Evolutionary conservation across 2,797 vertebrate species (phyloP).

Genomic region (Megalops cyprinoides): DNA sequence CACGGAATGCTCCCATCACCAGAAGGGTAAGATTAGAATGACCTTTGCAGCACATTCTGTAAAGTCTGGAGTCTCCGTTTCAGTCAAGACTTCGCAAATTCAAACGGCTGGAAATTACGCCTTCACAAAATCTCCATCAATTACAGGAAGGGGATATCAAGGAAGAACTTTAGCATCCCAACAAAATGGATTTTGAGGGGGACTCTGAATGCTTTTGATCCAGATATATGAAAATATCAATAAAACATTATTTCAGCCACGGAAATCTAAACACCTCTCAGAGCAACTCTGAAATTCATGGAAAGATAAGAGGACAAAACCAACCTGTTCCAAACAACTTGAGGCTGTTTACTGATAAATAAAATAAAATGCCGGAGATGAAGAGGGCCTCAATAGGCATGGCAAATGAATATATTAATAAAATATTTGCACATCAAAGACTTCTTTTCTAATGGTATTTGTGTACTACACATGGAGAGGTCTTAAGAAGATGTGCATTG

Average conservation of each 20-base stretch:
- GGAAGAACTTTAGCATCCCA: background rate
- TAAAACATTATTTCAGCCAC: slow-evolving; percentile 51
- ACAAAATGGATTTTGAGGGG: slow-evolving; percentile 37
- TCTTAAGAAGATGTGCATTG: slow-evolving; percentile 26
- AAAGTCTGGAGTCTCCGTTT: background rate
- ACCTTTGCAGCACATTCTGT: slow-evolving; percentile 6
- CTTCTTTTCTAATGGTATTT: slow-evolving; percentile 35
- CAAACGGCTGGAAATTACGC: slow-evolving; percentile 31
- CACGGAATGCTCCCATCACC: background rate
- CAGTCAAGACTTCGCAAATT: slow-evolving; percentile 23
- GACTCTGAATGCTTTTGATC: slow-evolving; percentile 39
- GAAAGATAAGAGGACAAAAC: slow-evolving; percentile 51
- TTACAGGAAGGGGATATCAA: slow-evolving; percentile 23
- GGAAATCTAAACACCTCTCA: slow-evolving; percentile 40
- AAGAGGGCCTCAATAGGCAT: slow-evolving; percentile 41
- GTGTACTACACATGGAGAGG: slow-evolving; percentile 29
- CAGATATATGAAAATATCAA: slow-evolving; percentile 53
- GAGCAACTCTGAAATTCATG: slow-evolving; percentile 44
- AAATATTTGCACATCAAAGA: slow-evolving; percentile 58
- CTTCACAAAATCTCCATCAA: slow-evolving; percentile 14
- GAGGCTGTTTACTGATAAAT: slow-evolving; percentile 57
- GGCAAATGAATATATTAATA: slow-evolving; percentile 58
- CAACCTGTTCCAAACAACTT: slow-evolving; percentile 54
- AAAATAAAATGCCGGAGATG: slow-evolving; percentile 51
- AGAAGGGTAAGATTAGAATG: background rate